phyloP scores from a whole-genome alignment of 2,797 vertebrate species.

The Anomalospiza imberbis region DNA sequence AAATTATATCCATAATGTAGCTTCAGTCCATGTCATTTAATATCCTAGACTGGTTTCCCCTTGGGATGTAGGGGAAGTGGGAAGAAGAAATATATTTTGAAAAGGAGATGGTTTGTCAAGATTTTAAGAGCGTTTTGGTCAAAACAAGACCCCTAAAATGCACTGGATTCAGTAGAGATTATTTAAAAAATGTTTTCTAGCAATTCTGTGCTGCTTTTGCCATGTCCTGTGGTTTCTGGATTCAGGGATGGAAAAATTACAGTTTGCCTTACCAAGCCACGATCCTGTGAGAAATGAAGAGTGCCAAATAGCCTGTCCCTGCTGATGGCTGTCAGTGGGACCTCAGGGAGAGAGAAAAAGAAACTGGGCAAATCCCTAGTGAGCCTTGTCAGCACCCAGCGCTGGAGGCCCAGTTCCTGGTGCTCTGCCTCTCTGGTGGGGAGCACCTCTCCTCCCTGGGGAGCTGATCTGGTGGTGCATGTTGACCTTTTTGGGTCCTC shows the following conservation, averaged over 20 bases:
- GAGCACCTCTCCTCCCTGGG: background rate
- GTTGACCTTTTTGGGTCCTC: background rate
- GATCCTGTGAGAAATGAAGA: background rate
- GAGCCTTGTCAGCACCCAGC: background rate
- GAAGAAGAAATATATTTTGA: constrained; percentile 15
- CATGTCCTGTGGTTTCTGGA: background rate
- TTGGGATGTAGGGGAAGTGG: background rate
- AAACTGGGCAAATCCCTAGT: background rate
- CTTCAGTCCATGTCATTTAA: background rate
- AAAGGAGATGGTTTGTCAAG: background rate
- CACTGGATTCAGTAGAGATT: background rate
- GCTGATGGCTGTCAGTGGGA: background rate
- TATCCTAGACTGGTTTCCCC: background rate
- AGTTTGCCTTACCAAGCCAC: background rate
- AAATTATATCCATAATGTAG: background rate
- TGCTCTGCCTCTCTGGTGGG: accelerated
- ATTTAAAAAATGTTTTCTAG: background rate
- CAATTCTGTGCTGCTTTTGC: background rate
- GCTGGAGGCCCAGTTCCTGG: background rate
- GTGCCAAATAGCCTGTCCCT: background rate
- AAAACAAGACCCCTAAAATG: background rate
- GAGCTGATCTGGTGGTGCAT: background rate
- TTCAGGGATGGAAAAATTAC: background rate
- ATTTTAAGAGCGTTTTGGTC: background rate
- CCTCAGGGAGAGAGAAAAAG: background rate